phyloP scores from a whole-genome alignment of 2,888 invertebrate species.

The Volucella bombylans region DNA sequence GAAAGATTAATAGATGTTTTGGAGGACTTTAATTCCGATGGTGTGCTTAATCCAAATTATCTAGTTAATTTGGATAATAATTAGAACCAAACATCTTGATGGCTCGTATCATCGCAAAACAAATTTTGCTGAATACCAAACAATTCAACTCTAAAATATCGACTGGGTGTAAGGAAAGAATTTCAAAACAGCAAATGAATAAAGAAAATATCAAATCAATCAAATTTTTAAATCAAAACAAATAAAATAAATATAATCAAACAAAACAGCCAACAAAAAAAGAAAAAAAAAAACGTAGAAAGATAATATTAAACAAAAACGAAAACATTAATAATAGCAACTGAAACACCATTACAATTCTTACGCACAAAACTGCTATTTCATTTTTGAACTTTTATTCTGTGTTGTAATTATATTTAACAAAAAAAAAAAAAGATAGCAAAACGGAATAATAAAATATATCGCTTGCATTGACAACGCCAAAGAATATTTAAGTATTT shows the following conservation, averaged over 20 bases:
- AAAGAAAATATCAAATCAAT: conserved; percentile 1
- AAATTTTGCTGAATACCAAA: conserved; percentile 50
- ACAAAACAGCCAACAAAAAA: conserved; percentile 15
- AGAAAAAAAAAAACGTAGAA: conserved; percentile 1
- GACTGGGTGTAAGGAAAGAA: background rate
- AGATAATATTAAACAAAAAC: conserved; percentile 30
- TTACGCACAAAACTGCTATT: conserved; percentile 72
- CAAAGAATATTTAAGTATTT: conserved; percentile 39
- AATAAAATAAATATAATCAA: conserved; percentile 36
- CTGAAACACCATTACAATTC: conserved; percentile 58
- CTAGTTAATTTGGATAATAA: conserved; percentile 63
- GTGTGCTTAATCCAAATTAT: conserved; percentile 83
- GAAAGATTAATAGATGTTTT: conserved; percentile 89
- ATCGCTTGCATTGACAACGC: conserved; percentile 66
- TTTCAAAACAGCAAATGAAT: background rate
- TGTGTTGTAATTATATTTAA: conserved; percentile 66
- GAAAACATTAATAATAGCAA: conserved; percentile 46
- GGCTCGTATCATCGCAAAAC: conserved; percentile 9
- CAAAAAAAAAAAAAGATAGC: conserved; percentile 23
- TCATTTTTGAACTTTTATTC: conserved; percentile 60
- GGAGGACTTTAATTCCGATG: conserved; percentile 88
- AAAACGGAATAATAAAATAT: conserved; percentile 54
- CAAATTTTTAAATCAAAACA: conserved; percentile 2
- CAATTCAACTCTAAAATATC: conserved; percentile 21
- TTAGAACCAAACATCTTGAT: conserved; percentile 16